A percentile compares a stretch with the other conserved stretches of the same genome.
Conservation (phyloP, 2,113 vertebrate genomes). For the Nematolebias whitei region DNA sequence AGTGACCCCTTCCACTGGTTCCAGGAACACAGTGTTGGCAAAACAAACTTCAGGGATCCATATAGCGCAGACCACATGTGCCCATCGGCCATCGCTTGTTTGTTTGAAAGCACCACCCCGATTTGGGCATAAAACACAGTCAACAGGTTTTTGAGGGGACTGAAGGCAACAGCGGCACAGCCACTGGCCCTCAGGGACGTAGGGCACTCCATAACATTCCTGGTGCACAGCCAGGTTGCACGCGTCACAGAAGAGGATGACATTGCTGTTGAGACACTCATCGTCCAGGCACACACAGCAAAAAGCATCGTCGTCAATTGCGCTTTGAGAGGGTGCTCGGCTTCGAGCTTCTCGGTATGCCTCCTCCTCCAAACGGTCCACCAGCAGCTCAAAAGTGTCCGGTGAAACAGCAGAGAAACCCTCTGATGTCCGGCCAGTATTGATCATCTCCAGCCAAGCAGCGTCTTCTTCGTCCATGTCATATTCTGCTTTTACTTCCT, state of each 20-base stretch:
- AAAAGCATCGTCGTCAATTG: conserved; percentile 94
- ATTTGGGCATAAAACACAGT: conserved; percentile 96
- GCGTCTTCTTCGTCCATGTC: conserved; percentile 98
- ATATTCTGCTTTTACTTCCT: conserved; percentile 89
- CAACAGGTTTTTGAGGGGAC: conserved; percentile 92
- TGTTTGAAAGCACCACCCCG: conserved; percentile 97
- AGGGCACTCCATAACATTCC: conserved; percentile 97
- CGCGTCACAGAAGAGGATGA: conserved; percentile 97
- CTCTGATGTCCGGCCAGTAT: conserved; percentile 85
- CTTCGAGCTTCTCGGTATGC: conserved; percentile 90
- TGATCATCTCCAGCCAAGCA: conserved; percentile 95
- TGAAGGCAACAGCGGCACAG: conserved; percentile 97
- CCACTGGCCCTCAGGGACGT: conserved; percentile 98
- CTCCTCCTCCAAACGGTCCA: conserved; percentile 94
- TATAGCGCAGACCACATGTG: conserved; percentile 96
- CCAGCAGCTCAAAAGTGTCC: conserved; percentile 91
- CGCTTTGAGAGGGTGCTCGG: conserved; percentile 84
- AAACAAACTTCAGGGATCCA: conserved; percentile 99
- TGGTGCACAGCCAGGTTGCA: conserved; percentile 98
- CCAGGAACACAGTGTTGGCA: conserved; percentile 96
- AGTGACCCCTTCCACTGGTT: conserved; percentile 93
- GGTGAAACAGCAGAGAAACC: conserved; percentile 85
- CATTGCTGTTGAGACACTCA: conserved; percentile 98
- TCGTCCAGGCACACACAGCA: conserved; percentile 98
- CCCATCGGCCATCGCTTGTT: conserved; percentile 94